These are phyloP conservation scores for Drosophila simulans DNA, from an alignment of 1,140 invertebrate genomes.

Conservation along the genomic window DNA sequence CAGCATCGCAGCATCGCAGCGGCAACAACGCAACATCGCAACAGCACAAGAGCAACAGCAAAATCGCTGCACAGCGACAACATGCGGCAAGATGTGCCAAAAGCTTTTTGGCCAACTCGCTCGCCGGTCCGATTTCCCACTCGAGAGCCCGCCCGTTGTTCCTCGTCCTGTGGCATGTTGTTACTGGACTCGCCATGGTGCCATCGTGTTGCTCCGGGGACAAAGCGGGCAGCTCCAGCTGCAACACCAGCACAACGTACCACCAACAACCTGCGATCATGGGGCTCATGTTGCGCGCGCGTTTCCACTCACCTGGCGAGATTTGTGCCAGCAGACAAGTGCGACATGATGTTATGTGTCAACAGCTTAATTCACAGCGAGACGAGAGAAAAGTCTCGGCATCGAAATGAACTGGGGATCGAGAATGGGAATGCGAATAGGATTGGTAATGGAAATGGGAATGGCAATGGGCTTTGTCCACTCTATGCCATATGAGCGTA, in stretches of 20 bases:
- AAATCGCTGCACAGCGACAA: conserved; percentile 35
- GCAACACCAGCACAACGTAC: conserved; percentile 18
- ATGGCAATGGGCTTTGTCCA: conserved; percentile 5
- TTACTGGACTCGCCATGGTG: conserved; percentile 35
- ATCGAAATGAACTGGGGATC: neutral
- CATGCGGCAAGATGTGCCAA: conserved; percentile 52
- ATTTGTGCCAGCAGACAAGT: conserved; percentile 81
- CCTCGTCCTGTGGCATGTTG: conserved; percentile 12
- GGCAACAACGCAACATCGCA: conserved; percentile 23
- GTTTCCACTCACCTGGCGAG: conserved; percentile 81
- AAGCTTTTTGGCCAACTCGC: conserved; percentile 43
- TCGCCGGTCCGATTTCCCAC: conserved; percentile 16
- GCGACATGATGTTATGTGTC: conserved; percentile 83
- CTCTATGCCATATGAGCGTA: neutral
- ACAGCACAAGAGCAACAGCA: conserved; percentile 34
- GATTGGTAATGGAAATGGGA: neutral
- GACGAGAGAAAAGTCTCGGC: conserved; percentile 34
- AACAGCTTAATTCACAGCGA: conserved; percentile 81
- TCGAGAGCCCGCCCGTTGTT: conserved; percentile 43
- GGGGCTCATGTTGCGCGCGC: conserved; percentile 77
- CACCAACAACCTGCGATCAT: conserved; percentile 42
- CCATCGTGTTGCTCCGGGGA: conserved; percentile 44
- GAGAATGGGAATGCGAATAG: conserved; percentile 13
- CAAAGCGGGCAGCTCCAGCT: conserved; percentile 39
- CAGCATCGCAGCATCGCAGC: conserved; percentile 20